phyloP scores from a whole-genome alignment of 2,113 vertebrate genomes.

The Emydura subglobosa region DNA sequence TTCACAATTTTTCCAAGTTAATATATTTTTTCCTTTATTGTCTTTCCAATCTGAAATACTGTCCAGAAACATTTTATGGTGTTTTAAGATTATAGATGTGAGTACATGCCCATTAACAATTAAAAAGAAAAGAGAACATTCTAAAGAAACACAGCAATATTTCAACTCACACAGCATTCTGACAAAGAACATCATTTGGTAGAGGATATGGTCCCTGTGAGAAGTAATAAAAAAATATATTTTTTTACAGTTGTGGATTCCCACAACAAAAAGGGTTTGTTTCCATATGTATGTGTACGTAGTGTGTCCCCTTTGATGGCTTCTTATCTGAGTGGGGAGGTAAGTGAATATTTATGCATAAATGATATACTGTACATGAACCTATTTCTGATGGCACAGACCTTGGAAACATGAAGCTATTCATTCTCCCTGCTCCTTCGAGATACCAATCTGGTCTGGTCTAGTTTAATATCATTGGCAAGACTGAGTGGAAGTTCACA shows the following conservation, averaged over 20 bases:
- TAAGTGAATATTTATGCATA: conserved; percentile 40
- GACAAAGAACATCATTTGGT: conserved; percentile 38
- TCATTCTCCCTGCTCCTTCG: conserved; percentile 52
- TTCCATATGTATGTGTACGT: background rate
- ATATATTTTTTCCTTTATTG: conserved; percentile 73
- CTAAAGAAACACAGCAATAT: conserved; percentile 67
- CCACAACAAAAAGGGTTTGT: conserved; percentile 14
- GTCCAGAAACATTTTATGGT: conserved; percentile 70
- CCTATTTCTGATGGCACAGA: conserved; percentile 49
- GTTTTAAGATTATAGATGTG: conserved; percentile 68
- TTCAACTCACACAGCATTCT: conserved; percentile 52
- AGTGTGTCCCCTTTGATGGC: background rate
- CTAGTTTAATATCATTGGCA: conserved; percentile 65
- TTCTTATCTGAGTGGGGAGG: conserved; percentile 38
- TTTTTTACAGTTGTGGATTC: conserved; percentile 7
- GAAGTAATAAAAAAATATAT: conserved; percentile 42
- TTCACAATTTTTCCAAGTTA: conserved; percentile 78
- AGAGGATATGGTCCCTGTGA: conserved; percentile 55
- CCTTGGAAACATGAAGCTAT: conserved; percentile 58
- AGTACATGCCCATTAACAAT: conserved; percentile 72
- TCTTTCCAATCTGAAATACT: conserved; percentile 77
- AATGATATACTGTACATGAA: conserved; percentile 6
- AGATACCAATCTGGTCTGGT: conserved; percentile 68
- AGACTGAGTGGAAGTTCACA: conserved; percentile 65
- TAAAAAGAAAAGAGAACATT: conserved; percentile 62